phyloP scores from a whole-genome alignment of 2,888 invertebrate species.

The Archaeoteleia sp. region DNA sequence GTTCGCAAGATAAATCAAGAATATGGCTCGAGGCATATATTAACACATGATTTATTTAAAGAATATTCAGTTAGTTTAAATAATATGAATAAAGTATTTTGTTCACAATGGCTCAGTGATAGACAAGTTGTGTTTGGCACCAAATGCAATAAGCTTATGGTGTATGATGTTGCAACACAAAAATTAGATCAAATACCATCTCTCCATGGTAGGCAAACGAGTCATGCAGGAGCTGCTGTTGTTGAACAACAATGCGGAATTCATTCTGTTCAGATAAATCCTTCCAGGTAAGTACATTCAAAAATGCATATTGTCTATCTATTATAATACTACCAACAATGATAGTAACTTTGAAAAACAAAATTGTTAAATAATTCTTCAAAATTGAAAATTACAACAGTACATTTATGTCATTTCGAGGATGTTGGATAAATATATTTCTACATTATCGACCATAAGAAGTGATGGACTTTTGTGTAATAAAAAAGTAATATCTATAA shows the following conservation, averaged over 20 bases:
- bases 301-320: conserved; percentile 2
- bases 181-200: conserved; percentile 93
- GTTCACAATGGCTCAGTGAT: conserved; percentile 96
- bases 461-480: no score
- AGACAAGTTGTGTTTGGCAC: conserved; percentile 97
- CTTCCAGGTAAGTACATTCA: conserved; percentile 78
- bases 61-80: conserved; percentile 89
- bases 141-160: conserved; percentile 97
- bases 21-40: conserved; percentile 90
- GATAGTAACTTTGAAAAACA: no score
- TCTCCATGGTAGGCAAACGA: conserved; percentile 80
- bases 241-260: conserved; percentile 89
- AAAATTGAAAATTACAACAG: no score
- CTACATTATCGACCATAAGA: no score
- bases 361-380: no score
- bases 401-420: no score
- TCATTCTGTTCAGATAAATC: conserved; percentile 95
- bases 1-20: conserved; percentile 84
- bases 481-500: no score
- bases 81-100: conserved; percentile 95
- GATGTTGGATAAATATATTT: no score
- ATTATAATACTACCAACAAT: no score
- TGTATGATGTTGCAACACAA: conserved; percentile 91
- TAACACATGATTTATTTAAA: conserved; percentile 91
- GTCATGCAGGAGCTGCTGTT: conserved; percentile 75